A percentile compares a stretch with the other conserved stretches of the same genome.
Conservation (phyloP, 1,140 invertebrate species). For the Gryllus bimaculatus region DNA sequence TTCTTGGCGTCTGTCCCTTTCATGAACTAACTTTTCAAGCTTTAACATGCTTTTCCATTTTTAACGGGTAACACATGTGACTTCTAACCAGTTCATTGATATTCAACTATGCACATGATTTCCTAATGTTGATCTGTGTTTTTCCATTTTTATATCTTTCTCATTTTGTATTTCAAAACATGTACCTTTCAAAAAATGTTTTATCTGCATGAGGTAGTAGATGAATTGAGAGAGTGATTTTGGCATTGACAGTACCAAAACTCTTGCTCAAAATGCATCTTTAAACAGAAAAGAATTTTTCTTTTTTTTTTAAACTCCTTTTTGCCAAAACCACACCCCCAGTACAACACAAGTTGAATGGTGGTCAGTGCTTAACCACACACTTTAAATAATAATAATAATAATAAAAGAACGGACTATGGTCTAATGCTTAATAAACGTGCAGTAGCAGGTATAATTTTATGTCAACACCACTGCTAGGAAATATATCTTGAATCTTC, state of each 20-base stretch:
- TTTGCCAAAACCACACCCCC: neutral
- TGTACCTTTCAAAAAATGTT: neutral
- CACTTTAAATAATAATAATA: neutral
- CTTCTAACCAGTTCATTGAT: neutral
- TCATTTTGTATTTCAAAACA: conserved; percentile 1
- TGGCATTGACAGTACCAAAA: neutral
- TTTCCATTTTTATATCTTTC: conserved; percentile 6
- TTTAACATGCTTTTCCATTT: neutral
- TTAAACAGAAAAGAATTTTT: neutral
- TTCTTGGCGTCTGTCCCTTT: neutral
- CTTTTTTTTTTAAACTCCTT: neutral
- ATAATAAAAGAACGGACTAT: neutral
- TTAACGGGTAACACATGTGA: neutral
- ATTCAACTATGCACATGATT: neutral
- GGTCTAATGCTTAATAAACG: neutral
- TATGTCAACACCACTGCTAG: neutral
- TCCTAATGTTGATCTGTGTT: neutral
- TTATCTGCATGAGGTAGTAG: neutral
- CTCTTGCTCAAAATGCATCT: neutral
- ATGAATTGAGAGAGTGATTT: neutral
- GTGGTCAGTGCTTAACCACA: neutral
- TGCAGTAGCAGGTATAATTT: neutral
- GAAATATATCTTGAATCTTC: neutral
- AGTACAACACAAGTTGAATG: neutral
- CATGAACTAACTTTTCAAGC: neutral